Base-by-base conservation (phyloP, 1,140 invertebrate species). In the Ceratosolen solmsi region DNA sequence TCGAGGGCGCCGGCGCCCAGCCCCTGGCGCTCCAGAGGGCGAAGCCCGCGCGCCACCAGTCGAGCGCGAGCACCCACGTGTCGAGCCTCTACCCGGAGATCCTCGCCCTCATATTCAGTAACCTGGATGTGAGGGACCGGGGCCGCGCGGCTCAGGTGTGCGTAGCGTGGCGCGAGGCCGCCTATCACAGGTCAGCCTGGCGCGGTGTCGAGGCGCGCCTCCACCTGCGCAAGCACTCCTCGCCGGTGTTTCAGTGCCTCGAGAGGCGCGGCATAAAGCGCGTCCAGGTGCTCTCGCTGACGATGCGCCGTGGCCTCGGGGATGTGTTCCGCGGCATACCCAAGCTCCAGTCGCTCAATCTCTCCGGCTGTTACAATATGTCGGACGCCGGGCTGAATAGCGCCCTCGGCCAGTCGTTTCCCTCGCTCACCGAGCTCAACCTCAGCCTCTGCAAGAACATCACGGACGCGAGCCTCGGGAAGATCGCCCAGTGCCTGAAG, bases 371-470 rank as follows among this genome's bases (percentile, higher is more conserved):
- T 90, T 99, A 97, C 92, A 98, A 97, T 89, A 94, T 99, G 33
- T 97, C 96, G 33, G 95, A 96, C 87, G 89, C 93, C 13, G 96
- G 96, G n/a, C 91, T 99, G 54, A 94, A 94, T 11, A 95, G 96
- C 84, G 97, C 97, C 0, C 95, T 98, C 86, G 92, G 93, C 49
- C 92, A 94, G 17, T 95, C 96, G 80, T 91, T 95, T 76, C 94
- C 95, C 38, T 93, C 94, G 22, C 92, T 99, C 2, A 96, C 94
- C 68, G 93, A 95, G 79, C 92, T 99, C 51, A 96, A 99, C 89
- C 92, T 99, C 17, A 97, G 96, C 7, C 92, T 99, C 68, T 99
- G 98, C 92, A 99, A 99, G 91, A 97, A 98, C 92, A 95, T 99
- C 27, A 97, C 96, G 0, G 97, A 99, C 90, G 94, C 94, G 0